phyloP scores from a whole-genome alignment of 1,140 invertebrate species.

The Andrena cerasifolii region DNA sequence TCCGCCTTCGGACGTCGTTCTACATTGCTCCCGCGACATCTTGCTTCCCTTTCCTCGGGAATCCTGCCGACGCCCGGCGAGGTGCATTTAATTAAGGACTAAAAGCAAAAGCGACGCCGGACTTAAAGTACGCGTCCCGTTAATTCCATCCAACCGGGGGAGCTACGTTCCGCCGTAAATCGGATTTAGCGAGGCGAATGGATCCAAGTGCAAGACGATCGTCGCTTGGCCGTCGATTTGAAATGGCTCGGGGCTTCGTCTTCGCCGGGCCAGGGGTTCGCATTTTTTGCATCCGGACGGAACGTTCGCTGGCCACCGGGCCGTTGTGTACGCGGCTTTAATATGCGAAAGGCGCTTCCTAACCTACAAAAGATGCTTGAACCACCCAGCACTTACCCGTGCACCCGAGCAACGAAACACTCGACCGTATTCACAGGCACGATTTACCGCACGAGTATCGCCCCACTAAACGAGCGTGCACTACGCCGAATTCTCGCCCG shows the following conservation, averaged over 20 bases:
- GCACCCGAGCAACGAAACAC: constrained; percentile 5
- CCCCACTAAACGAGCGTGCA: constrained; percentile 9
- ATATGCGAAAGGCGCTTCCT: constrained; percentile 48
- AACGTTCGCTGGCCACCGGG: neutral
- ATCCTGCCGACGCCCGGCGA: neutral
- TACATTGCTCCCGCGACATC: neutral
- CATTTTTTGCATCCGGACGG: neutral
- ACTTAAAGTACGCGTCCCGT: neutral
- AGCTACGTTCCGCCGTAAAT: neutral
- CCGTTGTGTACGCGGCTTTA: constrained; percentile 33
- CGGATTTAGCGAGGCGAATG: neutral
- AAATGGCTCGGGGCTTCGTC: neutral
- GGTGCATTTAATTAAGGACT: neutral
- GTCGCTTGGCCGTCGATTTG: neutral
- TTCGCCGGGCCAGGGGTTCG: neutral
- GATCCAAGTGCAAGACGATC: neutral
- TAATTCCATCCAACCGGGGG: neutral
- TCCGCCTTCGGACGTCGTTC: no score
- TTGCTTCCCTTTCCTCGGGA: neutral
- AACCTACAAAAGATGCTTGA: constrained; percentile 59
- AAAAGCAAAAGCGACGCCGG: neutral
- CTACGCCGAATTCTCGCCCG: neutral
- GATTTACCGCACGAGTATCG: constrained; percentile 15
- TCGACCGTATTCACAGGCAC: constrained; percentile 38
- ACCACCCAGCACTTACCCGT: constrained; percentile 39